Evolutionary conservation across 2,888 invertebrate species (phyloP).

Genomic region (Mythimna pallens): DNA sequence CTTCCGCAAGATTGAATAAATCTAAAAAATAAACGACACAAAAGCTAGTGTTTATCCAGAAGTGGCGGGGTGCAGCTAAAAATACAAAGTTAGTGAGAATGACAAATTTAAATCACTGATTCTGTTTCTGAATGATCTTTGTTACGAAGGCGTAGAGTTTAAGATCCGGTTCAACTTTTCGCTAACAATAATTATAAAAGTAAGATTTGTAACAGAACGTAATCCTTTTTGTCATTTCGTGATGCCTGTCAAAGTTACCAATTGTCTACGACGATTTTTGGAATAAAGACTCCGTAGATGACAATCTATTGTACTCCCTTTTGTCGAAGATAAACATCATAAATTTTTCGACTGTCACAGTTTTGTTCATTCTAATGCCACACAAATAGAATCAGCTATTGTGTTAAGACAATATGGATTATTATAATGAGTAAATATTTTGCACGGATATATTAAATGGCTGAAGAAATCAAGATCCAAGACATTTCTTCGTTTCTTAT

Average conservation of each 20-base stretch:
- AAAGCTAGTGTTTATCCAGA: conserved; percentile 82
- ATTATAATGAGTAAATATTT: conserved; percentile 65
- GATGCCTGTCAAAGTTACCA: conserved; percentile 86
- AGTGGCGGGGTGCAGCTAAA: conserved; percentile 81
- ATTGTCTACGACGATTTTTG: conserved; percentile 85
- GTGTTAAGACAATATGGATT: conserved; percentile 60
- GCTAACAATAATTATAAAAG: conserved; percentile 41
- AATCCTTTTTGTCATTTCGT: conserved; percentile 87
- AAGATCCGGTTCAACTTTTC: conserved; percentile 56
- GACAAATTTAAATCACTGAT: conserved; percentile 50
- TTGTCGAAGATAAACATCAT: conserved; percentile 85
- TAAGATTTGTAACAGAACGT: conserved; percentile 65
- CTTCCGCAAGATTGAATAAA: conserved; percentile 73
- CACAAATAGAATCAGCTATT: conserved; percentile 76
- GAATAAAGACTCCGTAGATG: conserved; percentile 83
- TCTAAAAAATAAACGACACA: conserved; percentile 70
- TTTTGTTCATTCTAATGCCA: conserved; percentile 80
- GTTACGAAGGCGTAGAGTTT: conserved; percentile 61
- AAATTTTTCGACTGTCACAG: conserved; percentile 80
- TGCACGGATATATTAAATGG: conserved; percentile 40
- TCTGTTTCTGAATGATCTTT: conserved; percentile 48
- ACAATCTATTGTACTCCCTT: conserved; percentile 82
- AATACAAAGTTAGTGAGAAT: conserved; percentile 75
- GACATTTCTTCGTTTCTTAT: not conserved
- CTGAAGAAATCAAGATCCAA: conserved; percentile 10